These are phyloP conservation scores for Lumbricus terrestris DNA, from an alignment of 2,888 invertebrate species.

Conservation along the genomic window DNA sequence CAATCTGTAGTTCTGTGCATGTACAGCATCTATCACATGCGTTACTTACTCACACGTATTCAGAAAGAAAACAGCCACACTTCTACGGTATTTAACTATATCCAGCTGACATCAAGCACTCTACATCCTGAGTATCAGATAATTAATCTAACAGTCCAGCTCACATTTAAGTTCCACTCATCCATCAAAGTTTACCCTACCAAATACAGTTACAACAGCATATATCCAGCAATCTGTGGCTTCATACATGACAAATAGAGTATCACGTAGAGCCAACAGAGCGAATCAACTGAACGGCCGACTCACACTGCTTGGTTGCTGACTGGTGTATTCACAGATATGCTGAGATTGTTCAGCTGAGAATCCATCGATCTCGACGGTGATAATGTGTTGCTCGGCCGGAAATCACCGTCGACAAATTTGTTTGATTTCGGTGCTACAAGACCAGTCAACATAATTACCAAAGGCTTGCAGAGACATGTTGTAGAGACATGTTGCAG, in stretches of 20 bases:
- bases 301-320: slow-evolving; percentile 44
- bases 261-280: background rate
- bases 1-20: too few species aligned
- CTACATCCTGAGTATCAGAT: too few species aligned
- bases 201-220: too few species aligned
- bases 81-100: background rate
- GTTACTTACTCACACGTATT: background rate
- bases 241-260: background rate
- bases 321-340: slow-evolving; percentile 29
- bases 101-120: background rate
- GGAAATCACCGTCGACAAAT: slow-evolving; percentile 21
- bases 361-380: slow-evolving; percentile 63
- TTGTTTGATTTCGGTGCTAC: background rate
- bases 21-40: too few species aligned
- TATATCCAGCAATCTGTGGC: too few species aligned
- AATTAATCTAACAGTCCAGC: background rate
- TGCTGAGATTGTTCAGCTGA: slow-evolving; percentile 57
- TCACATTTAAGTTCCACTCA: background rate
- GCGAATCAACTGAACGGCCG: slow-evolving; percentile 28
- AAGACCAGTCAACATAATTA: background rate
- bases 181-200: background rate
- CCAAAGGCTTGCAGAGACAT: background rate
- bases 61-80: background rate
- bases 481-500: background rate
- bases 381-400: slow-evolving; percentile 45